Evolutionary conservation across 2,888 invertebrate species (phyloP), one percentile per base, ranked within the genome.

Genomic region (Cyclophora punctaria): DNA sequence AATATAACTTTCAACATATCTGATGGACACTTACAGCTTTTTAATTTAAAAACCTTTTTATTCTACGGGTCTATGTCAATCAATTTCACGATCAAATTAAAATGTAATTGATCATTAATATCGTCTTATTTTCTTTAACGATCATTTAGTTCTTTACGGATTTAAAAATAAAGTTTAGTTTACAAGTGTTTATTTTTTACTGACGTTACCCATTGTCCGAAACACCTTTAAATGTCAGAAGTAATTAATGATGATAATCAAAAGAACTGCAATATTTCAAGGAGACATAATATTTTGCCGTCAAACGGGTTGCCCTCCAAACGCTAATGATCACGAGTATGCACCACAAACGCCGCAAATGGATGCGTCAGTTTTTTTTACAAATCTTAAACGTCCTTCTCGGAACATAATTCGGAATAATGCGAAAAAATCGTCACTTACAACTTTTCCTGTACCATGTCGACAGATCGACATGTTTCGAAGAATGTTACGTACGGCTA

Each of bases 311-410:
- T 59, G 62, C 62, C 53, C 60, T 63, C 66, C 70, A 71, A 71
- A 66, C 60, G 59, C 56, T 83, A 82, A 83, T 83, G 80, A 78
- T 69, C 67, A 63, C 64, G 61, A 62, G 62, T 64, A 67, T 69
- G 69, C 75, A 75, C 75, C 75, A 71, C 72, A 70, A 71, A 66
- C 68, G 56, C 57, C 57, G 64, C 62, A 71, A 76, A 80, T 77
- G 71, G 63, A 62, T 72, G 71, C 69, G 76, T 69, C 63, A 65
- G 69, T 78, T 79, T 79, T 73, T n/a, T 73, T 73, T 67, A 59
- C 64, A 63, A 54, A 59, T 75, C 79, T 79, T 69, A 58, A 56
- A 62, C 66, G 75, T 78, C 73, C 82, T 86, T 85, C 84, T 66
- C 58, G 79, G 85, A 87, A 86, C 53, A 67, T 58, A 5, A 67